Evolutionary conservation across 2,888 invertebrate species (phyloP), one percentile per base, ranked within the genome.

Genomic region (Eristalinus aeneus): DNA sequence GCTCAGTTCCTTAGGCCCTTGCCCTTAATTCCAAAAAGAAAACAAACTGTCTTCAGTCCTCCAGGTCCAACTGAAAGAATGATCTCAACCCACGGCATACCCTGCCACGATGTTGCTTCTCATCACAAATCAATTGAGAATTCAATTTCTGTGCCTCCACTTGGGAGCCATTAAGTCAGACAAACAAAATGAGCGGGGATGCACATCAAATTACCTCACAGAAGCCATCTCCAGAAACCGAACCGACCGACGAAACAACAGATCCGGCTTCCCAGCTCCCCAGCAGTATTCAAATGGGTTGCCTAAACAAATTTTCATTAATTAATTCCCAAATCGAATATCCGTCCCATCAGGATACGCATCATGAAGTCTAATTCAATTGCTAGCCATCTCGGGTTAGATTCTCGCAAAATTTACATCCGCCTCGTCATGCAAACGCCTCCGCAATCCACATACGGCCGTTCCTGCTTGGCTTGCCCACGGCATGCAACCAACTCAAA

Each of bases 291-390:
- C 27, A 53, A 53, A 67, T 32, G 32, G 53, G 1, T 12, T 67
- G 31, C 12, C 31, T 32, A 20, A 74, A 61, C 46, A 64, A 69
- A 77, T 63, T 64, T 39, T 36, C 54, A 16, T 32, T 63, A 77
- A 77, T 77, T 77, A 77, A 20, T 54, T 56, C 56, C 39, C 60
- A 63, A 75, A 75, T 56, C 31, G 69, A 77, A 71, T 77, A 63
- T 63, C 63, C 63, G 4, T 32, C 12, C 56, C 71, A 69, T 71
- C 63, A 39, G 56, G 56, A 46, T 54, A 63, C 69, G 56, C 77
- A 71, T 77, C 56, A 77, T 31, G 16, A 61, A n/a, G 23, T 54
- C 61, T 68, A 71, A 69, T 64, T 71, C 54, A 69, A 71, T 77
- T 64, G 64, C 22, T 10, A 71, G 56, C 56, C 11, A 63, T 71